Base-by-base conservation (phyloP, 2,888 invertebrate species). In the Formica aserva region DNA sequence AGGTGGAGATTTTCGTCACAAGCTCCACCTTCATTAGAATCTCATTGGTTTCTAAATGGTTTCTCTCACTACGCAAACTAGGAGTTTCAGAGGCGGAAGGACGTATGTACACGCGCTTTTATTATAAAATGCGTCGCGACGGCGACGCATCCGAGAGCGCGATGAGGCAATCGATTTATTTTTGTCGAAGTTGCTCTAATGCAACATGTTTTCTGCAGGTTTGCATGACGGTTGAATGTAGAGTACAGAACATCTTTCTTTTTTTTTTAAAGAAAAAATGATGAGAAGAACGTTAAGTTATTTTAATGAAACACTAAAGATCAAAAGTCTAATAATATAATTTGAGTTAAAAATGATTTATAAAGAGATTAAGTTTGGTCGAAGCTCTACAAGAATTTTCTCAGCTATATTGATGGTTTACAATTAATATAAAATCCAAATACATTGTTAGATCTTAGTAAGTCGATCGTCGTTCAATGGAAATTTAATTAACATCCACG, bases 11-110 rank as follows among this genome's bases (percentile, higher is more conserved):
- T 92, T 92, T 89, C 89, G 87, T 82, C 82, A 82, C 88, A 91
- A 88, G 93, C 94, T 94, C 94, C 94, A 94, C 94, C 94, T 93
- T 94, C 93, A 92, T 94, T 93, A 93, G 90, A 87, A 90, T 90
- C 93, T 92, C 93, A 94, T 94, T 94, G 94, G 94, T 91, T 90
- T 93, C 88, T 83, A 90, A 91, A 91, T 77, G 84, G 72, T n/a
- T 52, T 52, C 48, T n/a, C 48, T 52, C 8, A 0, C 74, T 63
- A 60, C 69, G 52, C 78, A 57, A 66, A 38, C 52, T 48, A 82
- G 29, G 22, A 13, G 26, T 67, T 65, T 86, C 48, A 22, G 71
- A 45, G 62, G 35, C 67, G 32, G 48, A 85, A 71, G 52, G 82
- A 52, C 65, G 32, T 60, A 77, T 78, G 82, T 76, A 66, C 69